phyloP scores from a whole-genome alignment of 1,140 invertebrate genomes.

The Ganaspis sp. region DNA sequence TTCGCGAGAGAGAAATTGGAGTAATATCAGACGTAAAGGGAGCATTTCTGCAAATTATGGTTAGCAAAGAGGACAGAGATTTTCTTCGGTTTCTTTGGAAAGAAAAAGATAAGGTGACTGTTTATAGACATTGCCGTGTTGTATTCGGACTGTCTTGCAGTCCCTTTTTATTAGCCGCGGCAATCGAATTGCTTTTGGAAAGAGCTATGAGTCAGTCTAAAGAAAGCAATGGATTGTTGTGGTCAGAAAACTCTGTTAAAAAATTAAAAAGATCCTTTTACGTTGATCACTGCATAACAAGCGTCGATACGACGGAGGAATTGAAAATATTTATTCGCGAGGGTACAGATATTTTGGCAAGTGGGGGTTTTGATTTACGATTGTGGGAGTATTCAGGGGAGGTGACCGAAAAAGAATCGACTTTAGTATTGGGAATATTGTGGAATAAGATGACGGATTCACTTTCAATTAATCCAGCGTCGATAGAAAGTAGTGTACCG shows the following conservation, averaged over 20 bases:
- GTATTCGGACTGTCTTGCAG: constrained; percentile 56
- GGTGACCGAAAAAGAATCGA: neutral
- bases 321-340: neutral
- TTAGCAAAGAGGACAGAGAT: constrained; percentile 59
- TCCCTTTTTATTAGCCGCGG: constrained; percentile 60
- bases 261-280: neutral
- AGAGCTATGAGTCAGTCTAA: neutral
- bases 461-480: neutral
- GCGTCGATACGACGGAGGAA: neutral
- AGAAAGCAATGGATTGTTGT: neutral
- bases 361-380: neutral
- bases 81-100: constrained; percentile 64
- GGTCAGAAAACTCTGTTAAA: neutral
- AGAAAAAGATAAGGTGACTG: neutral
- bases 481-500: neutral
- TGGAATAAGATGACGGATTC: neutral
- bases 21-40: constrained; percentile 69
- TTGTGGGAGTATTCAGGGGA: neutral
- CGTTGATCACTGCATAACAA: constrained; percentile 12
- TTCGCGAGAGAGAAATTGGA: constrained; percentile 62
- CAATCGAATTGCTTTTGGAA: neutral
- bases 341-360: neutral
- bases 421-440: neutral
- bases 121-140: constrained; percentile 56
- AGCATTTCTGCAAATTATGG: constrained; percentile 67